phyloP scores from a whole-genome alignment of 2,113 vertebrate species.

The Eudyptes chrysolophus region DNA sequence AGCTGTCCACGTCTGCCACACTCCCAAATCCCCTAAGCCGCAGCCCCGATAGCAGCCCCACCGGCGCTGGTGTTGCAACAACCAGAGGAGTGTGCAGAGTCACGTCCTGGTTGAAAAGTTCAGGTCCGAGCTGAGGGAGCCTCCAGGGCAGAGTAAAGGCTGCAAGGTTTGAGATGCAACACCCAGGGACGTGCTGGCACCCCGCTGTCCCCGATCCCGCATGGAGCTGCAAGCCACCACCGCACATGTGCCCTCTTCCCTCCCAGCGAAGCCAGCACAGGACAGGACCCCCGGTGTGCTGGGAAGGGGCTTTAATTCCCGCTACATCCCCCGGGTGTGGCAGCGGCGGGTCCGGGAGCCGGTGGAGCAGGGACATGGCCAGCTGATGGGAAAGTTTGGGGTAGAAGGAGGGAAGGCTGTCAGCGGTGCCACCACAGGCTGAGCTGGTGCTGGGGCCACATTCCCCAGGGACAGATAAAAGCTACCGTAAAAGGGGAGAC shows the following conservation, averaged over 20 bases:
- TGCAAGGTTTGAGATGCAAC: neutral
- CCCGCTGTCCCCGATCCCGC: fast-evolving
- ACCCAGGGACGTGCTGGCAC: neutral
- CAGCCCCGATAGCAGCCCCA: neutral
- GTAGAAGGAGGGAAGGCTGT: neutral
- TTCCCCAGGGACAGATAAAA: constrained; percentile 40
- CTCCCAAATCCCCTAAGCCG: neutral
- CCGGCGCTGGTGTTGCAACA: fast-evolving
- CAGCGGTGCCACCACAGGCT: fast-evolving
- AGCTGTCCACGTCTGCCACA: neutral
- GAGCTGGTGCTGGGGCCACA: neutral
- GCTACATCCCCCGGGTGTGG: fast-evolving
- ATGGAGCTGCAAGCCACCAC: fast-evolving
- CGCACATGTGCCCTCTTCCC: fast-evolving
- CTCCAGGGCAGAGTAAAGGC: neutral
- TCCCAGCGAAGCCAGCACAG: fast-evolving
- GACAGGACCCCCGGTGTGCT: neutral
- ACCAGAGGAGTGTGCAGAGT: neutral
- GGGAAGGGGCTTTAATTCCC: neutral
- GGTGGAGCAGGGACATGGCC: neutral
- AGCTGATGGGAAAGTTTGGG: neutral
- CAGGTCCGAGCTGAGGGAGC: neutral
- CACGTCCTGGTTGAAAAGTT: neutral
- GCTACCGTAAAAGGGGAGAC: constrained; percentile 73
- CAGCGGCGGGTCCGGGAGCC: fast-evolving